Percentiles rank a stretch among this genome's conserved stretches.
Conservation (phyloP, 2,888 invertebrate genomes). For the Chromoteleia sp. region DNA sequence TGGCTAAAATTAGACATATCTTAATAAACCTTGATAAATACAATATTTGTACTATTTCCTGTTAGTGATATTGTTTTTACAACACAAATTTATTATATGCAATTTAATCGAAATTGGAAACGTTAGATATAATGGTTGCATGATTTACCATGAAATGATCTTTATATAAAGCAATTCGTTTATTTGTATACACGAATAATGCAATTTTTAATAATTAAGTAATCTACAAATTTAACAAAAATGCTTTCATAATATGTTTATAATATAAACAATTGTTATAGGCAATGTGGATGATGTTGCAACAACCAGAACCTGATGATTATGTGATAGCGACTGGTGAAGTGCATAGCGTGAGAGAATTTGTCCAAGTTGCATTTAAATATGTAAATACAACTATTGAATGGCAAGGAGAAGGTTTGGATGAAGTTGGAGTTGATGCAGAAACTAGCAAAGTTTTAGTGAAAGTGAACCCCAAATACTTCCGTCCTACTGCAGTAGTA, state of each 20-base stretch:
- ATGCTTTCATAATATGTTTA: neutral
- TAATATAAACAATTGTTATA: conserved; percentile 79
- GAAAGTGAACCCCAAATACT: conserved; percentile 96
- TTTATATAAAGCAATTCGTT: no score
- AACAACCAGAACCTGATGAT: conserved; percentile 95
- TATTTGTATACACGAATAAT: no score
- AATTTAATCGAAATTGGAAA: no score
- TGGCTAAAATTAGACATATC: no score
- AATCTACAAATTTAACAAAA: neutral
- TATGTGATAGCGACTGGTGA: conserved; percentile 99
- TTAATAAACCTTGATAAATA: no score
- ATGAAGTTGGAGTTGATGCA: conserved; percentile 91
- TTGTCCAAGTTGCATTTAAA: conserved; percentile 96
- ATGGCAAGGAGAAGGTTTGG: conserved; percentile 95
- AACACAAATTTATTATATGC: no score
- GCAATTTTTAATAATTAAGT: no score
- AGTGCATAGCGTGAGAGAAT: conserved; percentile 97
- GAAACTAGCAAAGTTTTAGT: conserved; percentile 91
- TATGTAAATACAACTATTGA: conserved; percentile 91
- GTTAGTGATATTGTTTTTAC: no score
- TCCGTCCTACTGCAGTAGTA: conserved; percentile 99
- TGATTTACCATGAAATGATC: no score
- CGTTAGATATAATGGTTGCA: no score
- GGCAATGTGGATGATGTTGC: conserved; percentile 99
- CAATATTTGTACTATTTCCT: no score